A percentile compares a stretch with the other conserved stretches of the same genome.
Conservation (phyloP, 2,888 invertebrate species). For the Eristalis arbustorum region DNA sequence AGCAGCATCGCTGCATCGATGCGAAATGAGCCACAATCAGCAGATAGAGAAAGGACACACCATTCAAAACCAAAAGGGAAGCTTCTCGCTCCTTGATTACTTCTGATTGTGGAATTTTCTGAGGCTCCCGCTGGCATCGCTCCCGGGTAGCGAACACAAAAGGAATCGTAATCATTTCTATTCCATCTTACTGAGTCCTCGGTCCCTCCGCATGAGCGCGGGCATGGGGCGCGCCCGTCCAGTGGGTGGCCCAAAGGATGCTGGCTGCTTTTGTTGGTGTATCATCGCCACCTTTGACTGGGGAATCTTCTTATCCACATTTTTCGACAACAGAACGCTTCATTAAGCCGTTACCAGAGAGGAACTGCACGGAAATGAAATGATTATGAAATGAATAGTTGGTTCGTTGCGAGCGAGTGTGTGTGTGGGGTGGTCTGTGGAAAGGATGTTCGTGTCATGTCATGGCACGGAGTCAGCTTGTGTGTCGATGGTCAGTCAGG, state of each 20-base stretch:
- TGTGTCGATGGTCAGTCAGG: constrained; percentile 30
- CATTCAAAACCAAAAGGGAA: constrained; percentile 31
- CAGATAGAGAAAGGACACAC: constrained; percentile 10
- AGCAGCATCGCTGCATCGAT: constrained; percentile 32
- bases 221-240: too few species aligned
- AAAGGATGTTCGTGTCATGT: constrained; percentile 14
- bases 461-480: constrained; percentile 10
- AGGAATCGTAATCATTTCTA: constrained; percentile 50
- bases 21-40: constrained; percentile 44
- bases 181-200: constrained; percentile 43
- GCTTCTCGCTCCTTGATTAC: constrained; percentile 47
- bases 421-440: constrained; percentile 25
- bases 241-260: background rate
- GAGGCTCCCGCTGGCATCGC: background rate
- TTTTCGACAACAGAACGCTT: constrained; percentile 40
- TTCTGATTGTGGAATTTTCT: constrained; percentile 56
- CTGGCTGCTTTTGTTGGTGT: background rate
- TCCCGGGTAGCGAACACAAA: constrained; percentile 20
- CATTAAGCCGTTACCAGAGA: constrained; percentile 53
- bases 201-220: too few species aligned
- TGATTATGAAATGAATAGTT: constrained; percentile 53
- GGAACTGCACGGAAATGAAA: constrained; percentile 33
- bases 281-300: background rate
- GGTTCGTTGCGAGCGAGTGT: background rate
- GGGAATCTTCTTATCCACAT: background rate